Percentiles rank a stretch among this genome's conserved stretches.
Conservation (phyloP, 2,797 vertebrate species). For the Rachycentron canadum region DNA sequence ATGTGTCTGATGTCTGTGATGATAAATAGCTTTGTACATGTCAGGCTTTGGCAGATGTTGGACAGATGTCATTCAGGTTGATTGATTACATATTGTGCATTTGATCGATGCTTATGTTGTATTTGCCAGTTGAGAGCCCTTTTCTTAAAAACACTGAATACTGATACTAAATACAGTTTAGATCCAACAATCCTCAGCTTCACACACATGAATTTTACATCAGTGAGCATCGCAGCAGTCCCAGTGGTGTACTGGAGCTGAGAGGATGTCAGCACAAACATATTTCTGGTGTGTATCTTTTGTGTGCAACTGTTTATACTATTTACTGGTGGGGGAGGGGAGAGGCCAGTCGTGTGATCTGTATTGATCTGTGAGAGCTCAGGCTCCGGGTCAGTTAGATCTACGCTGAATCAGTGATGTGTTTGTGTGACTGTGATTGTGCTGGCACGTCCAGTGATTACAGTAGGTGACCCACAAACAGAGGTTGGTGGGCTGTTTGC, state of each 20-base stretch:
- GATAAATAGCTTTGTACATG: constrained; percentile 6
- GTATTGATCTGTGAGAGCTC: constrained; percentile 71
- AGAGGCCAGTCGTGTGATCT: constrained; percentile 50
- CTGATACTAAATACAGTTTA: neutral
- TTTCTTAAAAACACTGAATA: too few relatives aligned
- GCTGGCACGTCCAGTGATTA: constrained; percentile 11
- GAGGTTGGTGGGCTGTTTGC: constrained; percentile 8
- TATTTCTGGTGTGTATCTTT: constrained; percentile 25
- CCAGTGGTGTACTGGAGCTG: too few relatives aligned
- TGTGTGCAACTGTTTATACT: constrained; percentile 32
- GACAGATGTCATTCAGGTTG: constrained; percentile 5
- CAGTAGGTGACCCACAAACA: constrained; percentile 10
- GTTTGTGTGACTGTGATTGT: constrained; percentile 1
- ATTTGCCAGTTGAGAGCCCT: neutral
- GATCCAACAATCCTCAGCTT: neutral
- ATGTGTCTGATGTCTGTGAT: neutral
- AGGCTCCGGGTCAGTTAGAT: constrained; percentile 45
- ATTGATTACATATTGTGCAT: constrained; percentile 12
- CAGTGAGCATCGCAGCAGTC: neutral
- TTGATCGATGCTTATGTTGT: neutral
- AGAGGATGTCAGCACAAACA: constrained; percentile 5
- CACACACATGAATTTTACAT: neutral
- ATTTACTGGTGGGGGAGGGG: constrained; percentile 24
- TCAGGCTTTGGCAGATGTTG: neutral
- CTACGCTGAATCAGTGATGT: constrained; percentile 26